Evolutionary conservation across 2,888 invertebrate genomes (phyloP).

Genomic region (Tachystola acroxantha): DNA sequence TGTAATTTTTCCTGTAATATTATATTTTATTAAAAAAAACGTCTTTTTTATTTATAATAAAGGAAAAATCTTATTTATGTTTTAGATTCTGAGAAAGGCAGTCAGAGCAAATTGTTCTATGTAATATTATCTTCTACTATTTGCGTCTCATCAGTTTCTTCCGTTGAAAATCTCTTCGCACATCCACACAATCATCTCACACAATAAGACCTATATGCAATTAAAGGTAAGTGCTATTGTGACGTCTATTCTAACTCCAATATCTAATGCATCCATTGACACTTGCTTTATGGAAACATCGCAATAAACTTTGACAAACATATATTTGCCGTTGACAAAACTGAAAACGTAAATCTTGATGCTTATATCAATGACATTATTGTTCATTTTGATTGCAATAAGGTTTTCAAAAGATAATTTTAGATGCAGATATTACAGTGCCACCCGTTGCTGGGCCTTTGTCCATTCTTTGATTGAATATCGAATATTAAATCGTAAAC

Average conservation of each 20-base stretch:
- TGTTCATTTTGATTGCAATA: neutral
- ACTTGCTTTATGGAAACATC: conserved; percentile 39
- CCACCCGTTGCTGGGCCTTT: conserved; percentile 40
- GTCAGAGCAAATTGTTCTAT: neutral
- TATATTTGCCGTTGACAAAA: conserved; percentile 7
- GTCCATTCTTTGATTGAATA: conserved; percentile 62
- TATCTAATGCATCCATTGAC: conserved; percentile 40
- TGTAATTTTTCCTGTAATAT: too few species aligned
- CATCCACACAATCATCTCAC: conserved; percentile 5
- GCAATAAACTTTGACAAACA: conserved; percentile 29
- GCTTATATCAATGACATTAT: neutral
- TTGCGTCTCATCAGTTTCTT: neutral
- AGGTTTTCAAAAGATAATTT: neutral
- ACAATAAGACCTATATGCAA: conserved; percentile 29
- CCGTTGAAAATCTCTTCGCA: neutral
- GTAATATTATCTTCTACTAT: neutral
- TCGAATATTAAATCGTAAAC: conserved; percentile 63
- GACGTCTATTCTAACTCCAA: conserved; percentile 22
- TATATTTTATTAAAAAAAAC: too few species aligned
- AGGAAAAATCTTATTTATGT: too few species aligned
- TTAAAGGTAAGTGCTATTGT: conserved; percentile 39
- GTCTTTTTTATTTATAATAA: too few species aligned
- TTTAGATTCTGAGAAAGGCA: too few species aligned
- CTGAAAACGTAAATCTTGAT: neutral
- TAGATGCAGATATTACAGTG: conserved; percentile 24